A percentile compares a stretch with the other conserved stretches of the same genome.
These are phyloP conservation scores for Thyatira batis DNA, from an alignment of 2,888 invertebrate species.

Conservation along the genomic window DNA sequence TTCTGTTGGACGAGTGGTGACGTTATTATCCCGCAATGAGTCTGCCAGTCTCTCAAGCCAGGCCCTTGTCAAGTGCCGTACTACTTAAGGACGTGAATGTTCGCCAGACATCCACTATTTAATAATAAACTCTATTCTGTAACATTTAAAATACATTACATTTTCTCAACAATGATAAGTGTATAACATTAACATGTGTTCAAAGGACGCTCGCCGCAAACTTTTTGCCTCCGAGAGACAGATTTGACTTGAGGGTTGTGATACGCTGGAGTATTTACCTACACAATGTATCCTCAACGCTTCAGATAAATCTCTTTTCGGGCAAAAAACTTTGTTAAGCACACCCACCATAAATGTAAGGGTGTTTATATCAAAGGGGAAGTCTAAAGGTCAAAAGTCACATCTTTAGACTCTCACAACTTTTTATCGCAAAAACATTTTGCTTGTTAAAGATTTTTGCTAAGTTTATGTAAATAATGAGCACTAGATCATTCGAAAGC, in stretches of 20 bases:
- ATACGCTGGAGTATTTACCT: not conserved
- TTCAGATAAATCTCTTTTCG: not conserved
- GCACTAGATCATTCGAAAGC: not conserved
- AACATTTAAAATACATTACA: not conserved
- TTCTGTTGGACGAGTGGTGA: not conserved
- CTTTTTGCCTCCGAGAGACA: not conserved
- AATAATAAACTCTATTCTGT: not conserved
- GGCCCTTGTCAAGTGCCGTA: not conserved
- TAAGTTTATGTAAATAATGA: not conserved
- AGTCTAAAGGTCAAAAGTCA: not conserved
- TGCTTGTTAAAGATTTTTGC: not conserved
- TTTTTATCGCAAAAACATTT: not conserved
- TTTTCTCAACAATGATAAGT: not conserved
- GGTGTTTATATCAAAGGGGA: not conserved
- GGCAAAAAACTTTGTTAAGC: not conserved
- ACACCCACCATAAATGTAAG: not conserved
- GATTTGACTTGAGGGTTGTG: not conserved
- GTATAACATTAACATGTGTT: not conserved
- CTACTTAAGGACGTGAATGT: not conserved
- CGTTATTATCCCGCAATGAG: not conserved
- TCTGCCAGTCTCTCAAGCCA: not conserved
- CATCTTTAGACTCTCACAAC: not conserved
- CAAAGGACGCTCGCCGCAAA: not conserved
- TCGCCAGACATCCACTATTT: not conserved
- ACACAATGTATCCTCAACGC: not conserved